Evolutionary conservation across 92 coral and sea anemone genomes (phyloP).

Genomic region (Phenganax subtilis): DNA sequence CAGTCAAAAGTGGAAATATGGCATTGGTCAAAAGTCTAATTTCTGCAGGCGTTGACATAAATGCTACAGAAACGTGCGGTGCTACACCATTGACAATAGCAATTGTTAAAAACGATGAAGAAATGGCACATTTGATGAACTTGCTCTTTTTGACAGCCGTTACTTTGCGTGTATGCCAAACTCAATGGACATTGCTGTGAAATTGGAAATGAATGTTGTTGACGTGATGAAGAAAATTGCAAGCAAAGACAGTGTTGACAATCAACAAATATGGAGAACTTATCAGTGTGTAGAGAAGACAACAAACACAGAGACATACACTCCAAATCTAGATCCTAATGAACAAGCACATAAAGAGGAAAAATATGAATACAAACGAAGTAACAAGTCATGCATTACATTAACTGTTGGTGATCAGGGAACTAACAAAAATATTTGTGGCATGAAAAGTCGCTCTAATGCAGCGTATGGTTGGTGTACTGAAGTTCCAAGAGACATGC

Average conservation of each 20-base stretch:
- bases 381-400: constrained; percentile 15
- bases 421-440: constrained; percentile 38
- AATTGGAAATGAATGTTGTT: constrained; percentile 11
- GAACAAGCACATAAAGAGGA: constrained; percentile 2
- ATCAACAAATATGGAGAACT: no score
- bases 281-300: no score
- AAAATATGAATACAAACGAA: no score
- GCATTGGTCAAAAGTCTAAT: no score
- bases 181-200: constrained; percentile 11
- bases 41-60: no score
- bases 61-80: no score
- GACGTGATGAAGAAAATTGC: no score
- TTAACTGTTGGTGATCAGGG: constrained; percentile 48
- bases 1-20: no score
- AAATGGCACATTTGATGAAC: constrained; percentile 21
- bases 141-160: constrained; percentile 26
- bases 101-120: constrained; percentile 36
- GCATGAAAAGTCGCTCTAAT: constrained; percentile 15
- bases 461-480: constrained; percentile 49
- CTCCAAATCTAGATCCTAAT: not conserved
- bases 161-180: constrained; percentile 9
- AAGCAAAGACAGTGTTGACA: no score
- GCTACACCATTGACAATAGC: constrained; percentile 51
- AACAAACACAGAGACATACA: no score
- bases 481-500: constrained; percentile 48